A percentile compares a stretch with the other conserved stretches of the same genome.
These are phyloP conservation scores for Bathynomus jamesi DNA, from an alignment of 1,140 invertebrate genomes.

Conservation along the genomic window DNA sequence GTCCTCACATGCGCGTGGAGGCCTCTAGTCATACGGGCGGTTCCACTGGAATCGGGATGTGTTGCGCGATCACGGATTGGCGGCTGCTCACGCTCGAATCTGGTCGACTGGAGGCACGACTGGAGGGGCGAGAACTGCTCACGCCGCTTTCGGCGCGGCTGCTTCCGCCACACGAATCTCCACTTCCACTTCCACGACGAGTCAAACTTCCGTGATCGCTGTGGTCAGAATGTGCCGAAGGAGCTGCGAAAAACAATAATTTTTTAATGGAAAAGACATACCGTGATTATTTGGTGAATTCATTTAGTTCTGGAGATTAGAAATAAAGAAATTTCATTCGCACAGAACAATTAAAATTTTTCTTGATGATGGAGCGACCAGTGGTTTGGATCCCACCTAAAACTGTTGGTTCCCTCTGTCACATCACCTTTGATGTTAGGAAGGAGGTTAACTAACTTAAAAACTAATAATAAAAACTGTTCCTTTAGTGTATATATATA, in stretches of 20 bases:
- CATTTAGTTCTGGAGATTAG: no score
- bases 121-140: conserved; percentile 33
- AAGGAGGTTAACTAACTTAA: no score
- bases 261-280: neutral
- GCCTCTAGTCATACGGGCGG: conserved; percentile 38
- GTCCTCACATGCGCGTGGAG: conserved; percentile 36
- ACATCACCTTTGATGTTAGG: no score
- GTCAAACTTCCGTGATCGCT: conserved; percentile 29
- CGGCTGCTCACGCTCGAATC: conserved; percentile 31
- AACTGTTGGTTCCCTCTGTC: no score
- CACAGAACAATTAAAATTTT: no score
- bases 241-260: conserved; percentile 16
- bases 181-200: conserved; percentile 32
- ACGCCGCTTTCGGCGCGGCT: conserved; percentile 35
- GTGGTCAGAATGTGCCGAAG: conserved; percentile 34
- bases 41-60: conserved; percentile 30
- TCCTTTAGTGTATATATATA: no score
- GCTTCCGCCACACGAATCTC: conserved; percentile 34
- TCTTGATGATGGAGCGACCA: no score
- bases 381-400: no score
- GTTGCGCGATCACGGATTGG: conserved; percentile 33
- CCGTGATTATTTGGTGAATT: no score
- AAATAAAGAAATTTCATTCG: no score
- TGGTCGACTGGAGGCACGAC: conserved; percentile 27
- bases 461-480: no score